Conservation (phyloP, 2,888 invertebrate genomes). For the Cryptus armator region DNA sequence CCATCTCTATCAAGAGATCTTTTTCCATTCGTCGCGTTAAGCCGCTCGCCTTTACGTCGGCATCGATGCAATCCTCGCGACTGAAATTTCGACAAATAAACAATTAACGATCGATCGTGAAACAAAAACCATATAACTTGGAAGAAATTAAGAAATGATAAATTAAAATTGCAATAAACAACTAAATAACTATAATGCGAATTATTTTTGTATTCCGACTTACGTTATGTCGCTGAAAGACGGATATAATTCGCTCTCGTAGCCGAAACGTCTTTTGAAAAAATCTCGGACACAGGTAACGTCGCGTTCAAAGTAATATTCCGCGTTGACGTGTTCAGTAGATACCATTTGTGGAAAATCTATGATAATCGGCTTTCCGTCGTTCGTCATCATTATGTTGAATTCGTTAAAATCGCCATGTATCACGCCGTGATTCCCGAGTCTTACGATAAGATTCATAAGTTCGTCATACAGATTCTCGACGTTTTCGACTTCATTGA, state of each 20-base stretch:
- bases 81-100: conserved; percentile 84
- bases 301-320: conserved; percentile 97
- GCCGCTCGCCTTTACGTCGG: conserved; percentile 96
- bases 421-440: conserved; percentile 98
- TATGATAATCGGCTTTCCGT: conserved; percentile 94
- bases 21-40: conserved; percentile 93
- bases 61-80: conserved; percentile 93
- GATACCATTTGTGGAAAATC: conserved; percentile 99
- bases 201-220: conserved; percentile 76
- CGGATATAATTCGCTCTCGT: conserved; percentile 94
- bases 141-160: too few relatives aligned
- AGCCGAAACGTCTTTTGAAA: conserved; percentile 95
- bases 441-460: conserved; percentile 95
- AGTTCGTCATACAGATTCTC: conserved; percentile 95
- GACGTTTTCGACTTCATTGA: conserved; percentile 89
- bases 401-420: conserved; percentile 99
- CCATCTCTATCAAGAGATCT: conserved; percentile 88
- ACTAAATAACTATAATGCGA: background rate
- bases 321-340: conserved; percentile 96
- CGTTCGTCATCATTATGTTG: conserved; percentile 95
- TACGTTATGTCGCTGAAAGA: conserved; percentile 89
- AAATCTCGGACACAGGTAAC: conserved; percentile 96
- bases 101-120: too few relatives aligned
- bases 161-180: background rate
- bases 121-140: too few relatives aligned